Evolutionary conservation across 2,113 vertebrate species (phyloP).

Genomic region (Empidonax traillii): DNA sequence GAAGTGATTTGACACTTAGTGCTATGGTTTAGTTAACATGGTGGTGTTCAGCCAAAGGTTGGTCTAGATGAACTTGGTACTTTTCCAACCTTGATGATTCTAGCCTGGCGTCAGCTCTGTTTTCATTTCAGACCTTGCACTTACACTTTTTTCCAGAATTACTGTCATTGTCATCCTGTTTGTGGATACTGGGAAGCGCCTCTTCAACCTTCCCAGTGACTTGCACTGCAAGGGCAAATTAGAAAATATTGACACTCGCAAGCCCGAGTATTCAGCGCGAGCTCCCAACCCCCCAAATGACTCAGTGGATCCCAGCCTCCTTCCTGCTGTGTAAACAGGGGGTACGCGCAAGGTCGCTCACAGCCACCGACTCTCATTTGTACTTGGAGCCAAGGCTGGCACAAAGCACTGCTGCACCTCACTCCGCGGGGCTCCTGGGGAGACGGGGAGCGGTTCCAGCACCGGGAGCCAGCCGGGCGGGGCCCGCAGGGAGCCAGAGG

Average conservation of each 20-base stretch:
- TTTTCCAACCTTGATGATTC: background rate
- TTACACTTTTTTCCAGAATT: background rate
- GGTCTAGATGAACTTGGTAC: background rate
- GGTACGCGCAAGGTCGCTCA: background rate
- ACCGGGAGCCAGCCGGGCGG: background rate
- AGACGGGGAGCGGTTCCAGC: no score
- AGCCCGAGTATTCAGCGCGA: background rate
- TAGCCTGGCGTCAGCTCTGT: background rate
- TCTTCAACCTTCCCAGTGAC: background rate
- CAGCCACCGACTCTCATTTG: background rate
- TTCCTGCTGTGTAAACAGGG: background rate
- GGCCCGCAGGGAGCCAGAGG: background rate
- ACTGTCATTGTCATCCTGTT: background rate
- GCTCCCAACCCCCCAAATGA: background rate
- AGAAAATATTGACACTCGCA: background rate
- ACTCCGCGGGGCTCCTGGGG: rapidly evolving
- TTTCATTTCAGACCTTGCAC: background rate
- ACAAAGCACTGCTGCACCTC: background rate
- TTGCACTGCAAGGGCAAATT: background rate
- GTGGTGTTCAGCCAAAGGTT: background rate
- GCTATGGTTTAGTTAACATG: background rate
- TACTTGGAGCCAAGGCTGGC: background rate
- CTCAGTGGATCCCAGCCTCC: background rate
- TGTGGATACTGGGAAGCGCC: background rate
- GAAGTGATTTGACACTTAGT: background rate